Percentiles rank a stretch among this genome's conserved stretches.
Conservation (phyloP, 2,113 vertebrate species). For the Falco punctatus region DNA sequence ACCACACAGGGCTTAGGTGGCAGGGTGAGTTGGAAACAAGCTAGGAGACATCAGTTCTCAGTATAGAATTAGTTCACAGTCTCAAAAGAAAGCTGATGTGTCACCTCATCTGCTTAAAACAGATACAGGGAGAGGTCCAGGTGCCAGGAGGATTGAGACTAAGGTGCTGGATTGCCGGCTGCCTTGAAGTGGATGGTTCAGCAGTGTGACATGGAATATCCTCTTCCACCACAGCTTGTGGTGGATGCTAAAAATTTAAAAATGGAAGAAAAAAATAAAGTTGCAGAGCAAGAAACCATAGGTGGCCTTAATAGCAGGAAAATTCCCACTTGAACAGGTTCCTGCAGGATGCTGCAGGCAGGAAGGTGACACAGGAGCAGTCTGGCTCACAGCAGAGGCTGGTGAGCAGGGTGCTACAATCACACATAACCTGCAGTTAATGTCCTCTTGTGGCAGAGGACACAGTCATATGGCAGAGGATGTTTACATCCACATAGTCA, state of each 20-base stretch:
- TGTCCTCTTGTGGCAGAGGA: background rate
- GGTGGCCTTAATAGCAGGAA: background rate
- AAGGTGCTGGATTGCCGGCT: background rate
- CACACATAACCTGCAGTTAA: background rate
- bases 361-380: background rate
- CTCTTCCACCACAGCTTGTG: background rate
- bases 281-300: background rate
- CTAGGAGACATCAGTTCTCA: background rate
- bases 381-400: background rate
- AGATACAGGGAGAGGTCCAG: background rate
- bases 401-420: background rate
- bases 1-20: background rate
- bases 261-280: background rate
- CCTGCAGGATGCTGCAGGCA: background rate
- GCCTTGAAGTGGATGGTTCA: background rate
- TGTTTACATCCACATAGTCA: background rate
- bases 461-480: background rate
- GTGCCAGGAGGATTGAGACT: background rate
- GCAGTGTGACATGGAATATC: background rate
- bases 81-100: background rate
- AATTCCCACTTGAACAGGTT: background rate
- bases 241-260: background rate
- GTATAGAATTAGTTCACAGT: background rate
- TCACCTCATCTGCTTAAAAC: background rate
- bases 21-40: background rate